Evolutionary conservation across 2,888 invertebrate genomes (phyloP).

Genomic region (Timandra comae): DNA sequence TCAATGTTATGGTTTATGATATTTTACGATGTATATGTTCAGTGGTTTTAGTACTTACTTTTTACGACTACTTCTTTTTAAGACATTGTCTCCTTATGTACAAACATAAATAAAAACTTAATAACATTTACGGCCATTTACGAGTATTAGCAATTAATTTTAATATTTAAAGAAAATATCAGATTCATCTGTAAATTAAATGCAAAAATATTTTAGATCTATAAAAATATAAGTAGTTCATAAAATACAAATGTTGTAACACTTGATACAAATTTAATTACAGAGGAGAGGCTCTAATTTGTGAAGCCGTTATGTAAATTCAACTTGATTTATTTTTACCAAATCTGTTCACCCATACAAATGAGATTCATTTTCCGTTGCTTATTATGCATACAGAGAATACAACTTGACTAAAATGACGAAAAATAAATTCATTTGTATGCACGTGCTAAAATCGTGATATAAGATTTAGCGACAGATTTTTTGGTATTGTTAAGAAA

Average conservation of each 20-base stretch:
- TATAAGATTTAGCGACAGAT: conserved; percentile 19
- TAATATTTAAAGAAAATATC: no score
- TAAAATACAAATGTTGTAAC: conserved; percentile 1
- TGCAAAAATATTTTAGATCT: no score
- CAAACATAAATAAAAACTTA: no score
- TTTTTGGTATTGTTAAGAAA: conserved; percentile 21
- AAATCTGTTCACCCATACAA: conserved; percentile 20
- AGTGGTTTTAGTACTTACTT: no score
- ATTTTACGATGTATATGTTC: neutral
- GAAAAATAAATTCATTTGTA: conserved; percentile 29
- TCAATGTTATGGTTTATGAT: no score
- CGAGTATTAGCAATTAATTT: no score
- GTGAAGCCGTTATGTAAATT: conserved; percentile 28
- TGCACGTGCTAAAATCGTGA: conserved; percentile 34
- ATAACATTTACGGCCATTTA: no score
- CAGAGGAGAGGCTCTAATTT: conserved; percentile 25
- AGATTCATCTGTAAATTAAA: no score
- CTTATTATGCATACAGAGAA: conserved; percentile 27
- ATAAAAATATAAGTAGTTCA: no score
- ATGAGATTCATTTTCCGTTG: conserved; percentile 24
- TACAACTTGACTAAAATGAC: conserved; percentile 15
- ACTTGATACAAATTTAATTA: conserved; percentile 19
- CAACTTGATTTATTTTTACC: conserved; percentile 31
- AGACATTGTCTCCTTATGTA: no score
- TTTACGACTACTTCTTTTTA: no score